A percentile compares a stretch with the other conserved stretches of the same genome.
phyloP scores from a whole-genome alignment of 2,113 vertebrate species.

The Dissostichus mawsoni region DNA sequence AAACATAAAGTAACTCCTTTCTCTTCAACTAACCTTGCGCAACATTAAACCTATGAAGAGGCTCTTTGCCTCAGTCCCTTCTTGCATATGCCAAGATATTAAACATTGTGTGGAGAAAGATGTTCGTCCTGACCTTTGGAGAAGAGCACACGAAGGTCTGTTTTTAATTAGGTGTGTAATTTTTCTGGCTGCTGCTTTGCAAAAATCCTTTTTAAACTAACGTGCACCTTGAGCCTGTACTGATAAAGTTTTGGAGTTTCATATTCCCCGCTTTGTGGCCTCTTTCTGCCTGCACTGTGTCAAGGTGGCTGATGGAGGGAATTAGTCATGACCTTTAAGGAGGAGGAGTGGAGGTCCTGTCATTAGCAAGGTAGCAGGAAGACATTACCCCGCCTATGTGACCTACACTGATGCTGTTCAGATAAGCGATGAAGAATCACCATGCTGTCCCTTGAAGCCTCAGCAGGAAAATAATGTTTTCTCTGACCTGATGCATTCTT shows the following conservation, averaged over 20 bases:
- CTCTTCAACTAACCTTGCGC: too few species aligned
- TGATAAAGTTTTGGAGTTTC: constrained; percentile 34
- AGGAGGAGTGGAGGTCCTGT: constrained; percentile 60
- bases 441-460: constrained; percentile 38
- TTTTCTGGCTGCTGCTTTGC: constrained; percentile 31
- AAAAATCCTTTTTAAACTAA: constrained; percentile 9
- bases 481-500: constrained; percentile 27
- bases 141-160: not conserved
- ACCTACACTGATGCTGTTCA: constrained; percentile 62
- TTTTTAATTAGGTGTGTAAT: constrained; percentile 36
- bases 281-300: constrained; percentile 40
- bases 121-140: constrained; percentile 53
- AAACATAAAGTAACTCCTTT: too few species aligned
- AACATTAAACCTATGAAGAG: not conserved
- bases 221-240: not conserved
- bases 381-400: constrained; percentile 54
- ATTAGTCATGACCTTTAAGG: constrained; percentile 72
- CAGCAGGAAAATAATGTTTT: constrained; percentile 25
- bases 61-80: not conserved
- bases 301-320: constrained; percentile 52
- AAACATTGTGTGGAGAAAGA: constrained; percentile 8
- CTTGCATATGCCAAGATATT: not conserved
- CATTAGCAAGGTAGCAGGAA: constrained; percentile 71
- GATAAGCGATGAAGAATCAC: constrained; percentile 75
- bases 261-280: constrained; percentile 36